A percentile compares a stretch with the other conserved stretches of the same genome.
Conservation (phyloP, 2,797 vertebrate species). For the Onychomys torridus region DNA sequence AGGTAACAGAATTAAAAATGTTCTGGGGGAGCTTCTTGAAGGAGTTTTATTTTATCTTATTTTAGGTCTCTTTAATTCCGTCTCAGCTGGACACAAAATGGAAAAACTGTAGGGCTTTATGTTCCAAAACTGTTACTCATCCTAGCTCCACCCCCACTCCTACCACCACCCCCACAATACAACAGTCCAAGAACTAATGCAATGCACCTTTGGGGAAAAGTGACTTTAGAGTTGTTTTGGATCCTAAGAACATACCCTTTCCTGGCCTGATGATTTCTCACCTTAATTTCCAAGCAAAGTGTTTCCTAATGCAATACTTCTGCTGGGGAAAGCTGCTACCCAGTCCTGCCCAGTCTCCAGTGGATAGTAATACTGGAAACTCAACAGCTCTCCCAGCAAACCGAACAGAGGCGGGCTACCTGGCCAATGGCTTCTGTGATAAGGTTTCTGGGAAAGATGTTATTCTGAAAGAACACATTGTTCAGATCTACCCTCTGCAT, state of each 20-base stretch:
- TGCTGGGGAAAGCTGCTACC: slow-evolving; percentile 43
- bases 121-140: slow-evolving; percentile 89
- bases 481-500: not conserved
- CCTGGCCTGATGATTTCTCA: slow-evolving; percentile 79
- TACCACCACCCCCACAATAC: slow-evolving; percentile 65
- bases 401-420: not conserved
- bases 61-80: slow-evolving; percentile 83
- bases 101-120: slow-evolving; percentile 87
- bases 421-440: not conserved
- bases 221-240: slow-evolving; percentile 82
- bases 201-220: slow-evolving; percentile 88
- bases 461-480: slow-evolving; percentile 9
- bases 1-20: slow-evolving; percentile 79
- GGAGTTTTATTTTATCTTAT: slow-evolving; percentile 38
- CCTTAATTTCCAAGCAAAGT: slow-evolving; percentile 73
- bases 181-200: slow-evolving; percentile 85
- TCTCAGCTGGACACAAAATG: slow-evolving; percentile 86
- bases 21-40: slow-evolving; percentile 76
- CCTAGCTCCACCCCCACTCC: slow-evolving; percentile 41
- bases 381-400: slow-evolving; percentile 22
- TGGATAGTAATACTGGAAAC: slow-evolving; percentile 30
- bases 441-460: slow-evolving; percentile 1
- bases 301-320: slow-evolving; percentile 65
- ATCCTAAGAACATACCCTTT: slow-evolving; percentile 81
- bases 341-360: slow-evolving; percentile 48